A percentile compares a stretch with the other conserved stretches of the same genome.
phyloP scores from a whole-genome alignment of 2,888 invertebrate species.

The Sclerodermus sp. region DNA sequence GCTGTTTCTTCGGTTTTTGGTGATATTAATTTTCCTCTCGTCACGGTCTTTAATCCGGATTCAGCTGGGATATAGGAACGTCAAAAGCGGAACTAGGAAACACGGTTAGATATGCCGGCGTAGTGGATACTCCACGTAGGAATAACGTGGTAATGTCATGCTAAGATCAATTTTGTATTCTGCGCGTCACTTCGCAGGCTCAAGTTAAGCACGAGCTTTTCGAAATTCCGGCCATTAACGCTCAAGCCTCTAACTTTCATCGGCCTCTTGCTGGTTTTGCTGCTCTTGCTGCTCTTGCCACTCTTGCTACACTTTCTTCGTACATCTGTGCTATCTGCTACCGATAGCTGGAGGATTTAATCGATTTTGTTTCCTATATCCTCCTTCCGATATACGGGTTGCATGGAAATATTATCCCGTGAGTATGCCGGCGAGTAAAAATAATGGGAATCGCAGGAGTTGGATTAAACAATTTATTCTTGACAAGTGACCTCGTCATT shows the following conservation, averaged over 20 bases:
- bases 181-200: constrained; percentile 47
- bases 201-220: constrained; percentile 49
- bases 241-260: constrained; percentile 21
- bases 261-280: too few species aligned
- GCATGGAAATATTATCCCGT: too few species aligned
- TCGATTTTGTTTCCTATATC: too few species aligned
- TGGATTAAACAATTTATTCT: too few species aligned
- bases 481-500: too few species aligned
- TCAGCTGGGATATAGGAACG: constrained; percentile 21
- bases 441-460: too few species aligned
- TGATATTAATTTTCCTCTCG: constrained; percentile 19
- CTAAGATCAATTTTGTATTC: constrained; percentile 54
- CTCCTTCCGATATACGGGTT: too few species aligned
- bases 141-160: constrained; percentile 41
- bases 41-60: constrained; percentile 23
- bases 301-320: too few species aligned
- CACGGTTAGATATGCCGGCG: constrained; percentile 20
- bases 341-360: too few species aligned
- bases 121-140: constrained; percentile 22
- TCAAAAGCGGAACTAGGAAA: constrained; percentile 17
- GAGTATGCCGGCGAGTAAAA: too few species aligned
- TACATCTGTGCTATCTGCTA: too few species aligned
- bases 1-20: neutral
- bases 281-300: too few species aligned
- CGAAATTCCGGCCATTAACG: constrained; percentile 46